Conservation (phyloP, 2,888 invertebrate genomes). For the Trissonchulus latispiculum region DNA sequence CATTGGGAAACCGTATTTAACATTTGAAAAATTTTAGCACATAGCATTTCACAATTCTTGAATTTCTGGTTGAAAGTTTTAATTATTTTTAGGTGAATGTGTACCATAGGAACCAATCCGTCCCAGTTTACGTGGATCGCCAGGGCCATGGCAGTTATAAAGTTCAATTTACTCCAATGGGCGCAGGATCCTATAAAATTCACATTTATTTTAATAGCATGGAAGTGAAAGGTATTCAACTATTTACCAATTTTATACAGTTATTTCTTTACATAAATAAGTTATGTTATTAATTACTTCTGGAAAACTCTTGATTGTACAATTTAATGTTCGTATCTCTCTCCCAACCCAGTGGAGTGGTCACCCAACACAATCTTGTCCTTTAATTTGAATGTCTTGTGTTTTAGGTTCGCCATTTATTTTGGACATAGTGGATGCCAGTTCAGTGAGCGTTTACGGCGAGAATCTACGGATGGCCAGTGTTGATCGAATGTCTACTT, state of each 20-base stretch:
- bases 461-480: constrained; percentile 56
- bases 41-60: no score
- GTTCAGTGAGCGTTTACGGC: constrained; percentile 53
- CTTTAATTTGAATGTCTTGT: no score
- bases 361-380: no score
- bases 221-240: constrained; percentile 59
- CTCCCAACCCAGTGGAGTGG: no score
- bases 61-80: no score
- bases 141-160: constrained; percentile 52
- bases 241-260: constrained; percentile 19
- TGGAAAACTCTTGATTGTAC: neutral
- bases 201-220: constrained; percentile 89
- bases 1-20: no score
- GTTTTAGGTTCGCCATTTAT: constrained; percentile 44
- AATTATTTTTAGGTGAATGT: constrained; percentile 36
- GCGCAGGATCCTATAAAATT: constrained; percentile 58
- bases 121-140: constrained; percentile 70
- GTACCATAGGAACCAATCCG: constrained; percentile 37
- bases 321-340: no score
- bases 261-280: constrained; percentile 7
- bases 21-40: no score
- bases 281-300: constrained; percentile 20
- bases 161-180: constrained; percentile 53
- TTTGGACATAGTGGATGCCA: constrained; percentile 48
- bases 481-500: constrained; percentile 54